Conservation (phyloP, 1,140 invertebrate genomes). For the Stegodyphus mimosarum region DNA sequence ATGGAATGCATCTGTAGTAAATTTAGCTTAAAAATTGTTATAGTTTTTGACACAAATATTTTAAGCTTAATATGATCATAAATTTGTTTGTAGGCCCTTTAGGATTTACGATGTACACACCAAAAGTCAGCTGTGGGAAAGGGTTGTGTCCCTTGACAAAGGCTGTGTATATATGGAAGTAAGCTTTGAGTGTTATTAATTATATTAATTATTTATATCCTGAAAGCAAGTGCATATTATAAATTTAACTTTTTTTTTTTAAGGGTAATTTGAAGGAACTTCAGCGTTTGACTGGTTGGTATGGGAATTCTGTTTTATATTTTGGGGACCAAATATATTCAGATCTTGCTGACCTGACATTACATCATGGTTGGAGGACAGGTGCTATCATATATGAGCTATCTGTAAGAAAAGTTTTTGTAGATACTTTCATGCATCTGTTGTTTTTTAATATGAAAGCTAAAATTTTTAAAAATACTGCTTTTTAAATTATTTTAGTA, state of each 20-base stretch:
- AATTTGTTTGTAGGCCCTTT: slow-evolving; percentile 77
- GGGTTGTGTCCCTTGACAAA: slow-evolving; percentile 86
- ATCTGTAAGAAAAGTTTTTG: slow-evolving; percentile 67
- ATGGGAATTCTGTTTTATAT: slow-evolving; percentile 91
- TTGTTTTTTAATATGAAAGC: too few species aligned
- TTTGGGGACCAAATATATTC: slow-evolving; percentile 98
- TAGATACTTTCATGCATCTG: background rate
- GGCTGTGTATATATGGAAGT: slow-evolving; percentile 94
- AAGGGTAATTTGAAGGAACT: slow-evolving; percentile 92
- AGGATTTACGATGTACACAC: slow-evolving; percentile 85
- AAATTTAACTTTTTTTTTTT: slow-evolving; percentile 48
- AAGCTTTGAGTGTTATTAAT: slow-evolving; percentile 48
- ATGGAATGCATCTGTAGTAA: too few species aligned
- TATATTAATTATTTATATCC: background rate
- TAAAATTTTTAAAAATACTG: too few species aligned
- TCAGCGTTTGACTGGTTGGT: slow-evolving; percentile 92
- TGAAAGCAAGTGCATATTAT: background rate
- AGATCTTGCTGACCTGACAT: slow-evolving; percentile 94
- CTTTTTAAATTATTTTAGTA: too few species aligned
- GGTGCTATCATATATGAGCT: slow-evolving; percentile 98
- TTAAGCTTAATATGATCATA: too few species aligned
- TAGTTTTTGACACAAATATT: too few species aligned
- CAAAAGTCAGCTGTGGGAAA: slow-evolving; percentile 88
- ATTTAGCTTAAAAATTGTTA: too few species aligned
- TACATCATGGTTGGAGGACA: slow-evolving; percentile 96